Evolutionary conservation across 1,140 invertebrate genomes (phyloP).

Genomic region (Drosophila murphyi): DNA sequence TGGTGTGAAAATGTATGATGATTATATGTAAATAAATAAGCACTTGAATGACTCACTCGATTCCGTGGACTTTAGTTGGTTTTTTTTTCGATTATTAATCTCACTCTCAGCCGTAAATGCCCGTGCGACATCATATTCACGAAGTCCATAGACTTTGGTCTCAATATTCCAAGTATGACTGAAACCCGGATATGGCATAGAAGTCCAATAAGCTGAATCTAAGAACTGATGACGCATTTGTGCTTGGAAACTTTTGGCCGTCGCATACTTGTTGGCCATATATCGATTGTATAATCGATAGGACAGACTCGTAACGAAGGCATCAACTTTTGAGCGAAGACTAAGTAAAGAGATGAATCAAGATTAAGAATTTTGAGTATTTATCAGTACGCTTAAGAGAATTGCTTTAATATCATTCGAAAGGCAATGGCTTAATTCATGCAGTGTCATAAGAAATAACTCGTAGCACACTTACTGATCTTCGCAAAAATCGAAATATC

Average conservation of each 20-base stretch:
- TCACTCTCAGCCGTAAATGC: neutral
- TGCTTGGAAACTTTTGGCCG: neutral
- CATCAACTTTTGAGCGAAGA: neutral
- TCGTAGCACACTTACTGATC: neutral
- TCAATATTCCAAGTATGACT: neutral
- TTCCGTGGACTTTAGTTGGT: neutral
- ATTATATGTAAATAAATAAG: neutral
- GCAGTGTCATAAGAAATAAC: too few relatives aligned
- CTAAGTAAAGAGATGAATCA: too few relatives aligned
- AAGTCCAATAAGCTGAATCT: neutral
- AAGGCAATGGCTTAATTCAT: too few relatives aligned
- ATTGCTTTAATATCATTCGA: too few relatives aligned
- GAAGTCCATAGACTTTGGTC: neutral
- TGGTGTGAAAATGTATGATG: neutral
- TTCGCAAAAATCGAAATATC: neutral
- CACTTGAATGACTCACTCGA: neutral
- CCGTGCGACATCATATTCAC: constrained; percentile 17
- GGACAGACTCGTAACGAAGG: neutral
- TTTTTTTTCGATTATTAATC: neutral
- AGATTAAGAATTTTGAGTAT: too few relatives aligned
- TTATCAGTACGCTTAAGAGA: too few relatives aligned
- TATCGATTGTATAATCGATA: constrained; percentile 19
- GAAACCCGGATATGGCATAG: constrained; percentile 24
- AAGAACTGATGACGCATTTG: neutral
- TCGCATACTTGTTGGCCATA: neutral